Conservation (phyloP, 2,797 vertebrate genomes). For the Xyrichtys novacula region DNA sequence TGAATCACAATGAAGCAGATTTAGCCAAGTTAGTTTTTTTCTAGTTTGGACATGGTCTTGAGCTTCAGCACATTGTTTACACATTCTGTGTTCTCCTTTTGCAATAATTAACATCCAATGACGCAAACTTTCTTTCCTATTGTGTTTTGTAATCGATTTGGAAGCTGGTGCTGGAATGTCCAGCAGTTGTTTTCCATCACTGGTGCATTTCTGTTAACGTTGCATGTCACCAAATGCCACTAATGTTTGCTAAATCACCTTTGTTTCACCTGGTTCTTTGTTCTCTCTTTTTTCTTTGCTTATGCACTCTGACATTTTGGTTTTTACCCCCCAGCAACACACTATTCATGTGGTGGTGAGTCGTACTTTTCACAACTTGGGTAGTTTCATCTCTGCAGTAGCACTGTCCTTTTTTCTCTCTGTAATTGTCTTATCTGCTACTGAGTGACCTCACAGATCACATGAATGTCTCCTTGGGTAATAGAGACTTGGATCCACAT, state of each 20-base stretch:
- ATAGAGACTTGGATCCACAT: conserved; percentile 51
- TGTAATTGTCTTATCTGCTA: conserved; percentile 65
- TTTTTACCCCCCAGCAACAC: conserved; percentile 94
- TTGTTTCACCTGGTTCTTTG: conserved; percentile 85
- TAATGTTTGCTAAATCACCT: conserved; percentile 76
- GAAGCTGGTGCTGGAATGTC: conserved; percentile 28
- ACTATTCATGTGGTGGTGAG: conserved; percentile 99
- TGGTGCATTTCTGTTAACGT: conserved; percentile 70
- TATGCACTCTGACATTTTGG: conserved; percentile 94
- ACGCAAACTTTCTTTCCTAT: conserved; percentile 13
- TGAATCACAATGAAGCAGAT: neutral
- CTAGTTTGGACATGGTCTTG: conserved; percentile 21
- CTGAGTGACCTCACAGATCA: conserved; percentile 78
- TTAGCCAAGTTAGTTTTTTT: neutral
- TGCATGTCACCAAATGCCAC: conserved; percentile 73
- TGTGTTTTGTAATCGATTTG: conserved; percentile 2
- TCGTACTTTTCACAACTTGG: conserved; percentile 84
- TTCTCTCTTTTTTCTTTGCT: conserved; percentile 92
- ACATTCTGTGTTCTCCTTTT: conserved; percentile 39
- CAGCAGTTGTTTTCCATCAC: conserved; percentile 61
- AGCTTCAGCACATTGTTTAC: conserved; percentile 27
- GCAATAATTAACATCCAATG: conserved; percentile 21
- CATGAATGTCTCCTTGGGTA: conserved; percentile 75
- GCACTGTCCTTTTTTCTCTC: conserved; percentile 34
- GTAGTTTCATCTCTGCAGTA: conserved; percentile 63